Evolutionary conservation across 1,140 invertebrate genomes (phyloP), one percentile per base, ranked within the genome.

Genomic region (Drosophila funebris): DNA sequence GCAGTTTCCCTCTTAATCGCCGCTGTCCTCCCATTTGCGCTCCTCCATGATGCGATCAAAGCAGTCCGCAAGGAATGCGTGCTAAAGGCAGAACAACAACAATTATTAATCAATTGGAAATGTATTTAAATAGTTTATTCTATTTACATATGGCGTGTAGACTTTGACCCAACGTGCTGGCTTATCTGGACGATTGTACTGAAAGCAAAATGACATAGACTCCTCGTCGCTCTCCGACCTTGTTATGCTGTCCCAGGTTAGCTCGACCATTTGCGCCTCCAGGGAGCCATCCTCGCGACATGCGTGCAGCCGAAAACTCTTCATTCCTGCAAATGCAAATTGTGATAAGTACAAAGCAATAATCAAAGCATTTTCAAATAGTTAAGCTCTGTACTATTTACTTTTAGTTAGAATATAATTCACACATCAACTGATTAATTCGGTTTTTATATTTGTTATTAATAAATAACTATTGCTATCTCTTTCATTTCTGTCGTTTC

Each of bases 41-140:
- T 99, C 97, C 91, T 98, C 96, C 82, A 96, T 95, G 94, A 99
- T 96, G 93, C 96, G 94, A 92, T 98, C 97, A 93, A 99, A 98
- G 92, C 97, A 98, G 91, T 98, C 97, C 92, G 96, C 95, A 90
- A 99, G 95, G 93, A 96, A 98, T 85, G 96, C 95, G 92, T 97
- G 98, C 97, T 98, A 61, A 13, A 43, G 4, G 46, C 14, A 60
- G 36, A 20, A 31, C 9, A n/a, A 33, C 3, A 22, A 8, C 24
- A 20, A 31, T 18, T 20, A 14, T 3, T 27, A 48, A 27, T 22
- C 11, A n/a, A 33, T 20, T 14, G 2, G 5, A 41, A 27, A 27
- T 24, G 29, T 24, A 60, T 20, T 13, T 11, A 22, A 41, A 56
- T 50, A 13, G 0, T 13, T 13, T 13, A 4, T 5, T 36, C 4